Conservation (phyloP, 2,888 invertebrate genomes). For the Habrosyne pyritoides region DNA sequence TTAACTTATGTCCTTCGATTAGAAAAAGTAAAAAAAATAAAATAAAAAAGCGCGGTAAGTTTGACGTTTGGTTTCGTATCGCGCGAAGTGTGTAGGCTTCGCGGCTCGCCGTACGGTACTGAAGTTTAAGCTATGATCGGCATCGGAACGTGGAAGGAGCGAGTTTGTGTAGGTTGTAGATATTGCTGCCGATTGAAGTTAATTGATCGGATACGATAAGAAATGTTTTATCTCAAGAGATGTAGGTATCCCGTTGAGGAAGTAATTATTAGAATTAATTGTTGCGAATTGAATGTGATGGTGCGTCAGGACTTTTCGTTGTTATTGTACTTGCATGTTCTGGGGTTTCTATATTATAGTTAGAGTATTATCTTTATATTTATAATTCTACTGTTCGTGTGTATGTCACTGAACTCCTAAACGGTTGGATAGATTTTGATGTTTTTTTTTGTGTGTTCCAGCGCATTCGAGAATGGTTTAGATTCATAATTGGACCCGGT, state of each 20-base stretch:
- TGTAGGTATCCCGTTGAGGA: conserved; percentile 31
- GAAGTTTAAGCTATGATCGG: conserved; percentile 39
- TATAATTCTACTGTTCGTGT: no score
- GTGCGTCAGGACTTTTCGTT: conserved; percentile 1
- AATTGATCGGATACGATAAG: conserved; percentile 66
- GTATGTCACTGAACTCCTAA: no score
- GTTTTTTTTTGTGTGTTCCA: no score
- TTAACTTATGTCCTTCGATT: conserved; percentile 29
- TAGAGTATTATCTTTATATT: no score
- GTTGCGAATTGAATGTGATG: conserved; percentile 21
- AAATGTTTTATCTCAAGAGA: conserved; percentile 44
- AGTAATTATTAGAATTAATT: conserved; percentile 25
- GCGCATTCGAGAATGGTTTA: no score
- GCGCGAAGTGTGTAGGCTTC: conserved; percentile 64
- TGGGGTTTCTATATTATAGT: no score
- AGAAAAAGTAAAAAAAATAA: conserved; percentile 27
- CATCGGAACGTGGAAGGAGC: conserved; percentile 18
- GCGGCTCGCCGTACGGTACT: conserved; percentile 73
- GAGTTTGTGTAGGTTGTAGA: conserved; percentile 39
- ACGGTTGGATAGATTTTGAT: no score
- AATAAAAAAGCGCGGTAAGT: conserved; percentile 46
- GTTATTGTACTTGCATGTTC: not conserved
- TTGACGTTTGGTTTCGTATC: conserved; percentile 39
- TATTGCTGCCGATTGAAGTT: conserved; percentile 67
- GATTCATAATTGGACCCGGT: no score